A percentile compares a stretch with the other conserved stretches of the same genome.
Conservation (phyloP, 23 tunicate species). For the Styela clava region DNA sequence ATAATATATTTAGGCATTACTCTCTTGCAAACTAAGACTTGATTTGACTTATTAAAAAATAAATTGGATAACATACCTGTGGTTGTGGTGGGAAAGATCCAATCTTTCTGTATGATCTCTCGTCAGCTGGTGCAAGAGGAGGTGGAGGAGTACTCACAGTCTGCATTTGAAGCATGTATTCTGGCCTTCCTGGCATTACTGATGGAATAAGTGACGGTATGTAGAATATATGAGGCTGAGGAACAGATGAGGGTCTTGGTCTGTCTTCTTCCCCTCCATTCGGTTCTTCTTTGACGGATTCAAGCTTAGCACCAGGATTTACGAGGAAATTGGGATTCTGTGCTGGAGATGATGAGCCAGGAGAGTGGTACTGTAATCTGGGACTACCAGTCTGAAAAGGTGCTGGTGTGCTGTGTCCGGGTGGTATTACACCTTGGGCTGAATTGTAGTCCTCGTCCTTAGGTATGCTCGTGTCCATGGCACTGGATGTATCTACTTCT, state of each 20-base stretch:
- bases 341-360: not conserved
- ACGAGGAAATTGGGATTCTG: not conserved
- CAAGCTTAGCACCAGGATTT: slow-evolving; percentile 11
- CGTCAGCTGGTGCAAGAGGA: slow-evolving; percentile 12
- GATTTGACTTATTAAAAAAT: too few species aligned
- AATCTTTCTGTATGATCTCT: not conserved
- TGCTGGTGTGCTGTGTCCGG: slow-evolving; percentile 30
- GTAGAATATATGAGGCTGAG: not conserved
- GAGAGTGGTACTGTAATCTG: not conserved
- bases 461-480: not conserved
- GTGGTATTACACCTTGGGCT: not conserved
- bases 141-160: slow-evolving; percentile 12
- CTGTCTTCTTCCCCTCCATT: not conserved
- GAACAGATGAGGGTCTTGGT: not conserved
- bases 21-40: too few species aligned
- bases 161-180: slow-evolving; percentile 21
- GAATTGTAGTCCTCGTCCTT: slow-evolving; percentile 2
- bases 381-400: slow-evolving; percentile 30
- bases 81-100: not conserved
- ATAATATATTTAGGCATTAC: too few species aligned
- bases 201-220: slow-evolving; percentile 9
- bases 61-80: too few species aligned
- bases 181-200: slow-evolving; percentile 10
- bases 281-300: slow-evolving; percentile 31
- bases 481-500: slow-evolving; percentile 27